Evolutionary conservation across 2,797 vertebrate species (phyloP).

Genomic region (Delichon dasypus): DNA sequence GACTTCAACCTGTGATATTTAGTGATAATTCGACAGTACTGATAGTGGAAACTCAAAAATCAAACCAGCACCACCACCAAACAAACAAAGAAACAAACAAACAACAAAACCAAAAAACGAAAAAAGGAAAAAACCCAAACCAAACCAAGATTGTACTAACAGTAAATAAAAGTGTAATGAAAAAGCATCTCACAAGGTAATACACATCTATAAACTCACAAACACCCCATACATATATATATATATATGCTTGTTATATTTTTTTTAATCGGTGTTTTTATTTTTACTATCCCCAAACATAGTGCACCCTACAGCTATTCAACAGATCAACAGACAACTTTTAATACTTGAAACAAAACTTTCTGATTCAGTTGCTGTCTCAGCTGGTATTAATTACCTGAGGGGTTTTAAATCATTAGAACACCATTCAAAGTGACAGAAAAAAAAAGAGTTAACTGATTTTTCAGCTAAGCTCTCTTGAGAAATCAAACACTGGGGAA

Average conservation of each 20-base stretch:
- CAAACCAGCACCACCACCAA: neutral
- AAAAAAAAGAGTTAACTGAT: neutral
- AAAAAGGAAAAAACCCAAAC: neutral
- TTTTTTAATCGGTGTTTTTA: neutral
- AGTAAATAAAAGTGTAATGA: neutral
- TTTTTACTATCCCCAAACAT: neutral
- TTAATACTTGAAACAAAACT: neutral
- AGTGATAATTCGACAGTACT: neutral
- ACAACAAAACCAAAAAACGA: neutral
- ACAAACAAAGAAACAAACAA: no score
- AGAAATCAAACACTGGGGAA: neutral
- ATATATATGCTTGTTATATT: no score
- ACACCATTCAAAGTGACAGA: neutral
- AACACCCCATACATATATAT: neutral
- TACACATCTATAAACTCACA: neutral
- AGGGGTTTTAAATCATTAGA: neutral
- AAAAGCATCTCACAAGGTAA: neutral
- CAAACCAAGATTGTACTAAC: neutral
- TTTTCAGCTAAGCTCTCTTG: neutral
- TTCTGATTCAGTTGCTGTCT: neutral
- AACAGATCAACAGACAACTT: neutral
- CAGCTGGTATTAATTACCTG: neutral
- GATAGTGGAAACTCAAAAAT: neutral
- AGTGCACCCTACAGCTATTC: neutral
- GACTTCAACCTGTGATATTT: neutral